Percentiles rank a stretch among this genome's conserved stretches.
These are phyloP conservation scores for Tetrao urogallus DNA, from an alignment of 2,113 vertebrate genomes.

Conservation along the genomic window DNA sequence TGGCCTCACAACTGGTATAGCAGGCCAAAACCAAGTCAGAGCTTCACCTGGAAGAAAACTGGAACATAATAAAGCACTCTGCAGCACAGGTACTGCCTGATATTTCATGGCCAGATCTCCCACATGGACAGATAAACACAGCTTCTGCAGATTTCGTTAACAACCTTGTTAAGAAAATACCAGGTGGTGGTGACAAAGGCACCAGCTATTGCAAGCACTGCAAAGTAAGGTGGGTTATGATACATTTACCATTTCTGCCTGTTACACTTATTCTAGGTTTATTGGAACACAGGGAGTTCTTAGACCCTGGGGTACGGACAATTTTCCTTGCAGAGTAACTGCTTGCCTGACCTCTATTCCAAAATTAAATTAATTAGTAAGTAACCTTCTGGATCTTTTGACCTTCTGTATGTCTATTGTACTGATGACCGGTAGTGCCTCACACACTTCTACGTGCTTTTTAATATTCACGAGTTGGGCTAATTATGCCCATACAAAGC, in stretches of 20 bases:
- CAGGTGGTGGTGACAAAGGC: neutral
- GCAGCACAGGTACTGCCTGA: neutral
- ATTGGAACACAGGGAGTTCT: neutral
- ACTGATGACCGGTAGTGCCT: neutral
- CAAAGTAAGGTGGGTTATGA: neutral
- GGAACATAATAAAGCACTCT: neutral
- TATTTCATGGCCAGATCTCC: neutral
- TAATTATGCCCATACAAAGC: neutral
- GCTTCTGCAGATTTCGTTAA: neutral
- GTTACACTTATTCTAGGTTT: neutral
- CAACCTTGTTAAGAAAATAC: neutral
- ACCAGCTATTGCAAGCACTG: neutral
- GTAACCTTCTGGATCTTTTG: neutral
- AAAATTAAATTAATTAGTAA: neutral
- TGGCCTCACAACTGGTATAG: neutral
- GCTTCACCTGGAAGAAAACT: neutral
- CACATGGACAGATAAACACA: neutral
- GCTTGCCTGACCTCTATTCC: neutral
- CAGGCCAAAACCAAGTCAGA: neutral
- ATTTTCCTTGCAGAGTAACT: neutral
- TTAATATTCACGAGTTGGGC: neutral
- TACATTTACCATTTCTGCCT: neutral
- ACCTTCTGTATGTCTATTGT: neutral
- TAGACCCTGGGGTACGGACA: accelerated
- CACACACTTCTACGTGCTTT: neutral